phyloP scores from a whole-genome alignment of 2,888 invertebrate genomes.

The Chalcosyrphus nemorum region DNA sequence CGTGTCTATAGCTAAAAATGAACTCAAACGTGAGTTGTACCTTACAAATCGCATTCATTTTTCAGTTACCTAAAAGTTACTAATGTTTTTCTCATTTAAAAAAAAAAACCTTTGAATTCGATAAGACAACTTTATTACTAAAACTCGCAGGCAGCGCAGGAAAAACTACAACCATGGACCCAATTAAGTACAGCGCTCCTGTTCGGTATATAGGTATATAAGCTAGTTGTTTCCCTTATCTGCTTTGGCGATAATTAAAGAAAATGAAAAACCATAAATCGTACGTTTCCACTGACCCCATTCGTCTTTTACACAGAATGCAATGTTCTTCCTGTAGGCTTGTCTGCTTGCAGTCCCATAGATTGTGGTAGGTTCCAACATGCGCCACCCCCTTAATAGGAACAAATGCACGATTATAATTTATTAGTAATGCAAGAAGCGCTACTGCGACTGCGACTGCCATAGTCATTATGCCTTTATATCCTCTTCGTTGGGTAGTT shows the following conservation, averaged over 20 bases:
- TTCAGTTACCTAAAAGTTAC: too few relatives aligned
- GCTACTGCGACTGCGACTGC: not conserved
- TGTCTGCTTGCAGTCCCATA: not conserved
- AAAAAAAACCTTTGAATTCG: not conserved
- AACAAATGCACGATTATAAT: slow-evolving; percentile 64
- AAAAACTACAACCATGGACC: slow-evolving; percentile 11
- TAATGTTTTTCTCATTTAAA: not conserved
- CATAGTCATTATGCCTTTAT: slow-evolving; percentile 1
- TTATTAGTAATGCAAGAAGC: slow-evolving; percentile 64
- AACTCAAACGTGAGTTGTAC: too few relatives aligned
- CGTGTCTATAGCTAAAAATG: too few relatives aligned
- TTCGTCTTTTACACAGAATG: slow-evolving; percentile 25
- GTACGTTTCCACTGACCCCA: slow-evolving; percentile 59
- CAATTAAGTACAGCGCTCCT: slow-evolving; percentile 51
- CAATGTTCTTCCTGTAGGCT: not conserved
- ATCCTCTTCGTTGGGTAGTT: too few relatives aligned
- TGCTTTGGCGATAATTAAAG: slow-evolving; percentile 58
- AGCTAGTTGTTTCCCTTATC: slow-evolving; percentile 49
- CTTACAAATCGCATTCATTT: too few relatives aligned
- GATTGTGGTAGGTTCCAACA: slow-evolving; percentile 28
- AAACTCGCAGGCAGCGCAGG: not conserved
- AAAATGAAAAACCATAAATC: slow-evolving; percentile 72
- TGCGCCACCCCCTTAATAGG: slow-evolving; percentile 27
- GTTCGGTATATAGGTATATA: too few relatives aligned
- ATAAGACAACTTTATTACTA: slow-evolving; percentile 7